phyloP scores from a whole-genome alignment of 1,140 invertebrate species.

The Drosophila ambigua region DNA sequence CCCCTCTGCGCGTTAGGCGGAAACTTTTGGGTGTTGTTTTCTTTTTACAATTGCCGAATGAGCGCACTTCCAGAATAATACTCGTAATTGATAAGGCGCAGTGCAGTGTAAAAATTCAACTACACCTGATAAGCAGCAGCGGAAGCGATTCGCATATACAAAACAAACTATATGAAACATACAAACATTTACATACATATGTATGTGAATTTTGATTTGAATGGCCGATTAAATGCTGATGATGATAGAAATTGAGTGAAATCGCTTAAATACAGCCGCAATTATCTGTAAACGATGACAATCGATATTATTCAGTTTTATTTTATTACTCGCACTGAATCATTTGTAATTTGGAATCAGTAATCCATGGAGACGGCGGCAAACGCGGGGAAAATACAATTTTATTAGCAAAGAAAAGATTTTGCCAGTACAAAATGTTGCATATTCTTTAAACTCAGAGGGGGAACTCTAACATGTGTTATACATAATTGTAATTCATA shows the following conservation, averaged over 20 bases:
- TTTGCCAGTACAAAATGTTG: too few relatives aligned
- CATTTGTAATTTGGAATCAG: not conserved
- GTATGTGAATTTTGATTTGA: not conserved
- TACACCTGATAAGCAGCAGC: constrained; percentile 1
- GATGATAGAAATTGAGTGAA: constrained; percentile 43
- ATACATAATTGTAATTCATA: too few relatives aligned
- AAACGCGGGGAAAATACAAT: too few relatives aligned
- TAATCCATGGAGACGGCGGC: not conserved
- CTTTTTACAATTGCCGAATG: not conserved
- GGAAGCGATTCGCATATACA: not conserved
- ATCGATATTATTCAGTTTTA: constrained; percentile 30
- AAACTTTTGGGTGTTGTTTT: constrained; percentile 2
- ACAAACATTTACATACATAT: not conserved
- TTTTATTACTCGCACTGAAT: constrained; percentile 7
- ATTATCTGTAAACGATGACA: constrained; percentile 41
- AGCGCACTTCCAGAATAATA: not conserved
- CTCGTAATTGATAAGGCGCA: constrained; percentile 8
- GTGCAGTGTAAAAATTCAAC: not conserved
- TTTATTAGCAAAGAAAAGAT: too few relatives aligned
- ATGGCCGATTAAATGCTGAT: constrained; percentile 22
- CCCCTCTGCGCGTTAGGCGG: not conserved
- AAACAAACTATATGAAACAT: not conserved
- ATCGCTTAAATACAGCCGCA: constrained; percentile 16
- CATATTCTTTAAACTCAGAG: too few relatives aligned
- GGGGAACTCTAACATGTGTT: too few relatives aligned